Base-by-base conservation (phyloP, 2,797 vertebrate species). In the Enteromius paludinosus region DNA sequence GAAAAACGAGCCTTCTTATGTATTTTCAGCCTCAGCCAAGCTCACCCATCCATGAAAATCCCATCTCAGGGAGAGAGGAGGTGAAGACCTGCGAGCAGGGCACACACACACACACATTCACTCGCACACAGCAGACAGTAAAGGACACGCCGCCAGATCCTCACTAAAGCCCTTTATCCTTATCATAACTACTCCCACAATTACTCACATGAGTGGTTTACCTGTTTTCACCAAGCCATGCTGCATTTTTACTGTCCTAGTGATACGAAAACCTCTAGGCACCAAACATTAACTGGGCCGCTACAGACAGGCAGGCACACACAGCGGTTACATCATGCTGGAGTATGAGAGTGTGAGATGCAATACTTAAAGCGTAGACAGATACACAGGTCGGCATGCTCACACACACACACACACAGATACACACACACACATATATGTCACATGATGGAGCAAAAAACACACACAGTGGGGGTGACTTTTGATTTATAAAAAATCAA, bases 61-160 rank as follows among this genome's bases (percentile, higher is more conserved):
- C 93, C 94, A 95, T 95, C 94, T 95, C 93, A 92, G 92, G 92
- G 92, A 94, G 93, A 94, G 93, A 93, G 93, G 91, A 95, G 93
- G 93, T 95, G 94, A 95, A 91, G 90, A 93, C 93, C 93, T 91
- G 91, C 87, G 87, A 89, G 83, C 28, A 52, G 38, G 9, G 8
- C 65, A 74, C 59, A 76, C 83, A 75, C 62, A 54, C 79, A 84
- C 74, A 54, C 79, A 49, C 65, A 79, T 59, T 62, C 65, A 79
- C 68, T 74, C 64, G 35, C 77, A 84, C 74, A 85, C 79, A 79
- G 56, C 72, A 87, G 79, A 84, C 87, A 85, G 75, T 79, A 87
- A 89, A 88, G 78, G 87, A 88, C 86, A 78, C 78, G 70, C 84
- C 75, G 68, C 81, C 79, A 84, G 88, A 87, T 87, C 88, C 85